Evolutionary conservation across 2,888 invertebrate species (phyloP).

Genomic region (Drosophila stalkeri): DNA sequence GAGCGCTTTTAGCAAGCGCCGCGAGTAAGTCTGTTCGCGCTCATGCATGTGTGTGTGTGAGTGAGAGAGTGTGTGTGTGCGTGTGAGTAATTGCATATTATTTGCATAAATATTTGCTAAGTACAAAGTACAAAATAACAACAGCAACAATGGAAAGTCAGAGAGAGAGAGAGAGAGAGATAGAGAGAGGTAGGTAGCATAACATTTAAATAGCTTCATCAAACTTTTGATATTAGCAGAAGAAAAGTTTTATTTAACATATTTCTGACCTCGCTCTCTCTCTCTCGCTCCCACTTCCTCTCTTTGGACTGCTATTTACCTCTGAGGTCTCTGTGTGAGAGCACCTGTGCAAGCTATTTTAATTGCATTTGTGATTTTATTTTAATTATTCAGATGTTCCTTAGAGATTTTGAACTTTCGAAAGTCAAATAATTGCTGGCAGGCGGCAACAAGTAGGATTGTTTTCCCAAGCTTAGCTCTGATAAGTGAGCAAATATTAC

Average conservation of each 20-base stretch:
- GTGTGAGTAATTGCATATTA: constrained; percentile 72
- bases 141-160: constrained; percentile 16
- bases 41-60: constrained; percentile 13
- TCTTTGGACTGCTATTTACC: not conserved
- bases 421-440: not conserved
- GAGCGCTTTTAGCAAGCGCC: constrained; percentile 64
- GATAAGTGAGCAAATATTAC: not conserved
- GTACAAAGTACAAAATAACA: constrained; percentile 48
- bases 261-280: constrained; percentile 20
- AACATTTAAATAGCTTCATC: constrained; percentile 51
- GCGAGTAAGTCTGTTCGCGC: constrained; percentile 4
- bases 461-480: not conserved
- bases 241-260: constrained; percentile 36
- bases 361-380: constrained; percentile 9
- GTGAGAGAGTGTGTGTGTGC: constrained; percentile 39
- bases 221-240: constrained; percentile 57
- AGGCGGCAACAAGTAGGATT: not conserved
- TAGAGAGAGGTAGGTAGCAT: constrained; percentile 10
- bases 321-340: not conserved
- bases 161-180: not conserved
- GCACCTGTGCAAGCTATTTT: constrained; percentile 18
- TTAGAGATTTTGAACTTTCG: not conserved
- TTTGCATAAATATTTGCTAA: constrained; percentile 73
- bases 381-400: constrained; percentile 6
- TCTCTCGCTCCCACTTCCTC: not conserved